These are phyloP conservation scores for Rhadinocentrus ornatus DNA, from an alignment of 2,797 vertebrate species.

Conservation along the genomic window DNA sequence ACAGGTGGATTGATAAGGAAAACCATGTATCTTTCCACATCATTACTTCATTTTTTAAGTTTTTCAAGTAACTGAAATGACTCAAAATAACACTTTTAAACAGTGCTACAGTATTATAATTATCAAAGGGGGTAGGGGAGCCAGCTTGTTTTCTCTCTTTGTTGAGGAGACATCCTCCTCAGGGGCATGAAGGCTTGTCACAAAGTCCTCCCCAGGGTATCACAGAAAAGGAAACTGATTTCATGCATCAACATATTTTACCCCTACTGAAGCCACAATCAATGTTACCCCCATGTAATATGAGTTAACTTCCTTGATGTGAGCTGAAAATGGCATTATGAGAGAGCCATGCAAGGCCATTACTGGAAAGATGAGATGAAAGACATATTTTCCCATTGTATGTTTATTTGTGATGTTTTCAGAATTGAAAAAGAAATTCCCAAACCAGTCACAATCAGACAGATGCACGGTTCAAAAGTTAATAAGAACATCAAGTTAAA, in stretches of 20 bases:
- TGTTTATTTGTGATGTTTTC: slow-evolving; percentile 13
- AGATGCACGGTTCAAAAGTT: neutral
- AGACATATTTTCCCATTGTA: neutral
- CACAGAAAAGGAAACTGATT: slow-evolving; percentile 39
- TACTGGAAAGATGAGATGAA: slow-evolving; percentile 13
- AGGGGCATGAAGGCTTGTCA: slow-evolving; percentile 47
- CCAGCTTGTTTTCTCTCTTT: slow-evolving; percentile 18
- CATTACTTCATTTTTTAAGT: neutral
- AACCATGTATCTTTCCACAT: neutral
- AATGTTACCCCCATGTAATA: slow-evolving; percentile 40
- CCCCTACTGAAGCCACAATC: slow-evolving; percentile 46
- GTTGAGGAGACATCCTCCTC: slow-evolving; percentile 38
- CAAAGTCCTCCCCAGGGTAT: slow-evolving; percentile 19
- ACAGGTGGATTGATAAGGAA: neutral
- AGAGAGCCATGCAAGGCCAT: slow-evolving; percentile 25
- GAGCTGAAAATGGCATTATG: slow-evolving; percentile 43
- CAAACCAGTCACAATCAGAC: too few relatives aligned
- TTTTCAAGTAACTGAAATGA: neutral
- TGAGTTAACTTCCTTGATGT: slow-evolving; percentile 48
- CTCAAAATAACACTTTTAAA: neutral
- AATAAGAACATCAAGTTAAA: neutral
- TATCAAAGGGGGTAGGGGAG: slow-evolving; percentile 18
- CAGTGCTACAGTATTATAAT: neutral
- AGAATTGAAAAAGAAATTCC: neutral
- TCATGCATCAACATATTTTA: slow-evolving; percentile 37